These are phyloP conservation scores for Dilophus febrilis DNA, from an alignment of 2,888 invertebrate species.

Conservation along the genomic window DNA sequence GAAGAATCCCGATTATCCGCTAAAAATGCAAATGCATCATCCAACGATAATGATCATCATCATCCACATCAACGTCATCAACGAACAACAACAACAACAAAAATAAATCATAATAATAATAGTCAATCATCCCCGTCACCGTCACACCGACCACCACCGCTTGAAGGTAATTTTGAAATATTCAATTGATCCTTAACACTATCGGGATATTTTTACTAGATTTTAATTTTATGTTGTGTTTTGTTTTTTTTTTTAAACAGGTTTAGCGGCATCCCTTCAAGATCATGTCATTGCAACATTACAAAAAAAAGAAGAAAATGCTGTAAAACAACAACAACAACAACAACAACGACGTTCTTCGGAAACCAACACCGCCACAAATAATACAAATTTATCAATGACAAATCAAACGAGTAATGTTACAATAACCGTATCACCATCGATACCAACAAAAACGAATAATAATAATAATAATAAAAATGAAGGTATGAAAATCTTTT, in stretches of 20 bases:
- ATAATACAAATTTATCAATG: too few species aligned
- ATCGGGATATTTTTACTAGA: too few species aligned
- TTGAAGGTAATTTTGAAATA: conserved; percentile 27
- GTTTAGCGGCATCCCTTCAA: conserved; percentile 67
- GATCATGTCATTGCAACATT: conserved; percentile 54
- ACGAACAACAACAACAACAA: background rate
- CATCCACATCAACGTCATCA: background rate
- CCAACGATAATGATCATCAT: too few species aligned
- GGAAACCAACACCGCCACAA: too few species aligned
- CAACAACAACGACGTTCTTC: background rate
- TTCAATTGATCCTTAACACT: too few species aligned
- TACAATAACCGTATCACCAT: conserved; percentile 2
- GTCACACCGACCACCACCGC: conserved; percentile 17
- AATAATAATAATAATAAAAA: too few species aligned
- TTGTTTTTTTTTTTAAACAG: conserved; percentile 23
- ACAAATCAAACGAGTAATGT: conserved; percentile 3
- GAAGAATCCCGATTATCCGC: conserved; percentile 41
- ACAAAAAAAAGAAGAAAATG: conserved; percentile 37
- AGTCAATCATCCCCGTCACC: conserved; percentile 3
- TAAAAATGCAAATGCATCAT: too few species aligned
- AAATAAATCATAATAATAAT: conserved; percentile 7
- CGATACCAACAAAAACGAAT: conserved; percentile 5
- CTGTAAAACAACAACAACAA: conserved; percentile 20
- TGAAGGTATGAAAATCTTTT: too few species aligned
- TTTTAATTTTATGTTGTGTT: too few species aligned